These are phyloP conservation scores for Megalopta genalis DNA, from an alignment of 1,140 invertebrate species.

Conservation along the genomic window DNA sequence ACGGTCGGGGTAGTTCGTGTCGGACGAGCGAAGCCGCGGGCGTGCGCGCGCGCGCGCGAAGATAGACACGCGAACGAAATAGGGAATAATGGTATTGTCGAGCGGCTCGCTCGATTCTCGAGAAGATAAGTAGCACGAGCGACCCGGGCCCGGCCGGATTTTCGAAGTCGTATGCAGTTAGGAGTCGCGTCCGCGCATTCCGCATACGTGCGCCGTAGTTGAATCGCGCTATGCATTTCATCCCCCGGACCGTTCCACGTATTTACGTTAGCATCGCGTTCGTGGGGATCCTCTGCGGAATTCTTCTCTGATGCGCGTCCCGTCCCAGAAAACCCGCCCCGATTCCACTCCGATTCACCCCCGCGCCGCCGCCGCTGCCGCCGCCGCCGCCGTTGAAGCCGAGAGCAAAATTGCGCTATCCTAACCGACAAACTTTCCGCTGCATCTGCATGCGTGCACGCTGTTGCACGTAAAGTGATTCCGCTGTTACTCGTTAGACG, in stretches of 20 bases:
- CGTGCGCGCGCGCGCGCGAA: background rate
- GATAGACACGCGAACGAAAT: background rate
- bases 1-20: background rate
- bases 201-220: background rate
- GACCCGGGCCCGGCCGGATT: background rate
- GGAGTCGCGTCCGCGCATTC: background rate
- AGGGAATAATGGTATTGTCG: background rate
- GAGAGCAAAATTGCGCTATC: slow-evolving; percentile 14
- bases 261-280: slow-evolving; percentile 40
- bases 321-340: background rate
- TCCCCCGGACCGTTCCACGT: slow-evolving; percentile 16
- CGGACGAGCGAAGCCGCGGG: background rate
- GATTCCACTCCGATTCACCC: too few species aligned
- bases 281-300: slow-evolving; percentile 16
- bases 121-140: background rate
- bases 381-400: too few species aligned
- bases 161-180: background rate
- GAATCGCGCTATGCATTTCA: slow-evolving; percentile 27
- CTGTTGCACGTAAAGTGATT: slow-evolving; percentile 7
- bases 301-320: slow-evolving; percentile 6
- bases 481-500: slow-evolving; percentile 20
- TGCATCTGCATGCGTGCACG: background rate
- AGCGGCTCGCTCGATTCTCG: background rate
- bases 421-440: slow-evolving; percentile 32
- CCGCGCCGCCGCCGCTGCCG: too few species aligned